These are phyloP conservation scores for Crenichthys baileyi DNA, from an alignment of 2,797 vertebrate genomes.

Conservation along the genomic window DNA sequence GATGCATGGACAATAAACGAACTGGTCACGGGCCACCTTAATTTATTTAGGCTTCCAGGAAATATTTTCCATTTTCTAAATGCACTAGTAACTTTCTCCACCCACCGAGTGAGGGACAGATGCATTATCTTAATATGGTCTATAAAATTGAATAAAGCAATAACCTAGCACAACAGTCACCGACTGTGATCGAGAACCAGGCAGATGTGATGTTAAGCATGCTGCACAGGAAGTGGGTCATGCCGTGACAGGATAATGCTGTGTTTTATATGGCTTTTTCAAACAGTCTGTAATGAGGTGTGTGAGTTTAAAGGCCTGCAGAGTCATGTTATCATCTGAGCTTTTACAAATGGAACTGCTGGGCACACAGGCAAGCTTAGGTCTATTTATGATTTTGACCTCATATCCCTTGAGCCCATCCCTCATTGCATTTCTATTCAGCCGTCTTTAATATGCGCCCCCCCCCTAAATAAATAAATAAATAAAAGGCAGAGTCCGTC, in stretches of 20 bases:
- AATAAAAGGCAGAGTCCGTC: not conserved
- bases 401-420: not conserved
- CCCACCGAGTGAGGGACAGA: conserved; percentile 31
- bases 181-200: conserved; percentile 24
- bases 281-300: conserved; percentile 13
- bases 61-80: conserved; percentile 38
- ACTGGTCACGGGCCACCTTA: not conserved
- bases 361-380: not conserved
- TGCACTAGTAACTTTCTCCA: conserved; percentile 21
- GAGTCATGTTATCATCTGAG: not conserved
- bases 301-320: conserved; percentile 8
- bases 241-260: not conserved
- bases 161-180: conserved; percentile 11
- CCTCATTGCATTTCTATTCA: not conserved
- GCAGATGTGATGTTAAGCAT: conserved; percentile 32
- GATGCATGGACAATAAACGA: not conserved
- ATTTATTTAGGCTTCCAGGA: conserved; percentile 18
- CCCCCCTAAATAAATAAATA: not conserved
- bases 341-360: not conserved
- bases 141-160: conserved; percentile 48
- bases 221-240: conserved; percentile 23
- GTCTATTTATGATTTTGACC: not conserved
- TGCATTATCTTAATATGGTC: conserved; percentile 47
- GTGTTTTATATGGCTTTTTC: conserved; percentile 12
- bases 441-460: not conserved